Conservation (phyloP, 2,797 vertebrate genomes). For the Melanotaenia maccullochi region DNA sequence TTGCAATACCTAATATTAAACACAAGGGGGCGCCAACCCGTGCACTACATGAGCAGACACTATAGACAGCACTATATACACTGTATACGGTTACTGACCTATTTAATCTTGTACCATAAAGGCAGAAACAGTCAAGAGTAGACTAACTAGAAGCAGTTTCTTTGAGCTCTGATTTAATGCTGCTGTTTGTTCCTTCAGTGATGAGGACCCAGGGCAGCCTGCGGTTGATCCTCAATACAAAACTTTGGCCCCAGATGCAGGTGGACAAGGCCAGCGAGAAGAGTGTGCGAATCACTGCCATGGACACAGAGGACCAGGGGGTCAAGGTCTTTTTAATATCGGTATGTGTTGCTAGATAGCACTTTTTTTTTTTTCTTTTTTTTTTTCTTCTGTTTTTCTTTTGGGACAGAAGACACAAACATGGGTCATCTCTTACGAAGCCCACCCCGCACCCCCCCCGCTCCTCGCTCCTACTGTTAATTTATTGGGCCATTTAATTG, state of each 20-base stretch:
- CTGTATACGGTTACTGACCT: no score
- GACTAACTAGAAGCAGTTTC: background rate
- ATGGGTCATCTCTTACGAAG: no score
- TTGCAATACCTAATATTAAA: slow-evolving; percentile 15
- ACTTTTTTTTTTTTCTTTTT: background rate
- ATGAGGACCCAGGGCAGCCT: slow-evolving; percentile 99
- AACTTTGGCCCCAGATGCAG: slow-evolving; percentile 99
- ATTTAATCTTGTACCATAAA: no score
- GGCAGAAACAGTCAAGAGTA: no score
- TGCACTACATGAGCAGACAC: background rate
- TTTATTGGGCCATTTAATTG: no score
- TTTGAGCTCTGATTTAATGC: background rate
- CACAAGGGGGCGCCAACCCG: slow-evolving; percentile 56
- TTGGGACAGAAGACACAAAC: no score
- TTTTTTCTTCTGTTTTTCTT: background rate
- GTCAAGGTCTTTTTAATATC: slow-evolving; percentile 99
- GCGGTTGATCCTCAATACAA: slow-evolving; percentile 97
- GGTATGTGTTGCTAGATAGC: slow-evolving; percentile 75
- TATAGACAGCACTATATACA: background rate
- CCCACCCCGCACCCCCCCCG: no score
- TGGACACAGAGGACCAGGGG: slow-evolving; percentile 98
- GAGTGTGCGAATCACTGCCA: slow-evolving; percentile 96
- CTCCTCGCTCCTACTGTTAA: no score
- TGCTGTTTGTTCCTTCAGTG: slow-evolving; percentile 79
- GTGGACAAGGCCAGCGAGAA: slow-evolving; percentile 99